Conservation (phyloP, 2,113 vertebrate genomes). For the Montifringilla adamsi region DNA sequence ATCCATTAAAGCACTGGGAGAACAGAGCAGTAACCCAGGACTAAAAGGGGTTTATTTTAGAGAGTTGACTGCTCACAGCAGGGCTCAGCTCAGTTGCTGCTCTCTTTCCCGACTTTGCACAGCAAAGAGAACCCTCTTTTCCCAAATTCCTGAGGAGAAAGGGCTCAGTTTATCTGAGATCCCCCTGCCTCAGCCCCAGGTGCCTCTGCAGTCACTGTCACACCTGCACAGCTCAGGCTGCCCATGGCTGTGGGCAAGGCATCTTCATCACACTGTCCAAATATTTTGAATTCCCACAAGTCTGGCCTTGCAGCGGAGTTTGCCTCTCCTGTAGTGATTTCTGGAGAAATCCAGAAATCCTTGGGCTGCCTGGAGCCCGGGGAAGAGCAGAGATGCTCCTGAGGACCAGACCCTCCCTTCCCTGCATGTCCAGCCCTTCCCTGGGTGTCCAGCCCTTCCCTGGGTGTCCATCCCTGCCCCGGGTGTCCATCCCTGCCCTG, state of each 20-base stretch:
- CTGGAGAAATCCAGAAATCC: neutral
- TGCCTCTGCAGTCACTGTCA: neutral
- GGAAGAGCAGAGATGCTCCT: neutral
- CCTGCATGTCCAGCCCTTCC: neutral
- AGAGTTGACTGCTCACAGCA: neutral
- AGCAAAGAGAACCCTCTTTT: neutral
- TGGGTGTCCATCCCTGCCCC: rapidly evolving
- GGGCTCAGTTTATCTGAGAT: neutral
- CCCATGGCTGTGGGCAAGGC: neutral
- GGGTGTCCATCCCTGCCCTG: rapidly evolving
- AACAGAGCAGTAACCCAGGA: neutral
- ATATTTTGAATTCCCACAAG: neutral
- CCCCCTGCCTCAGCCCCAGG: neutral
- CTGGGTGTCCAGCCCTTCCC: rapidly evolving
- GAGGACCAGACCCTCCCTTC: neutral
- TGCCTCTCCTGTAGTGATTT: neutral
- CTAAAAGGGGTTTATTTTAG: neutral
- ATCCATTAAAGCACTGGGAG: neutral
- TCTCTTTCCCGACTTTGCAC: neutral
- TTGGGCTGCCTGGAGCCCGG: neutral
- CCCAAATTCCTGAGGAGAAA: neutral
- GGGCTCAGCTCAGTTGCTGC: neutral
- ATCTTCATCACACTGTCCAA: neutral
- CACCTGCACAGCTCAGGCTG: neutral
- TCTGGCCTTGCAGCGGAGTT: neutral